Evolutionary conservation across 2,888 invertebrate genomes (phyloP).

Genomic region (Trissolcus japonicus): DNA sequence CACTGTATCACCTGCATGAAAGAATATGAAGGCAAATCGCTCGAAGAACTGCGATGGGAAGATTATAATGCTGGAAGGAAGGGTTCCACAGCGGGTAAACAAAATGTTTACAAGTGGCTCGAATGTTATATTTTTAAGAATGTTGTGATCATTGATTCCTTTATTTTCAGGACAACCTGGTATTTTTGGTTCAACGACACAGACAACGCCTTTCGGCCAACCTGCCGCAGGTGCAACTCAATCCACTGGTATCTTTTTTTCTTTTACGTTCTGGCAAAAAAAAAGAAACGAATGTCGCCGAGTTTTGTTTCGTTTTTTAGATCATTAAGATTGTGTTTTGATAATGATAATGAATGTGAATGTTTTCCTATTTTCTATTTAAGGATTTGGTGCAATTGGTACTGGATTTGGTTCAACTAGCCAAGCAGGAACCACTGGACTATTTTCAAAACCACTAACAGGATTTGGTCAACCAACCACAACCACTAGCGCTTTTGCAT

Average conservation of each 20-base stretch:
- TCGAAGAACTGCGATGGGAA: conserved; percentile 95
- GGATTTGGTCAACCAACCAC: conserved; percentile 80
- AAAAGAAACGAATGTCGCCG: background rate
- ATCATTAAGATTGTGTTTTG: background rate
- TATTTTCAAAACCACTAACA: conserved; percentile 83
- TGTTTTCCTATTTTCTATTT: conserved; percentile 20
- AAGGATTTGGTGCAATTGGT: conserved; percentile 78
- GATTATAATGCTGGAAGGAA: conserved; percentile 95
- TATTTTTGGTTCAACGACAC: conserved; percentile 77
- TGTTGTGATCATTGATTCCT: background rate
- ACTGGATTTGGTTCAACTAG: conserved; percentile 79
- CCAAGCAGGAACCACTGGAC: conserved; percentile 78
- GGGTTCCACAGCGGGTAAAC: conserved; percentile 79
- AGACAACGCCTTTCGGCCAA: conserved; percentile 77
- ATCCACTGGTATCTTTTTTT: conserved; percentile 70
- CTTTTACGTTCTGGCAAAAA: conserved; percentile 9
- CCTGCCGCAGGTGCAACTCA: conserved; percentile 71
- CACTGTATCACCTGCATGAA: conserved; percentile 99
- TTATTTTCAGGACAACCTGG: conserved; percentile 67
- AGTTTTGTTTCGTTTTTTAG: conserved; percentile 1
- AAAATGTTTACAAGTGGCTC: background rate
- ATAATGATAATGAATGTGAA: background rate
- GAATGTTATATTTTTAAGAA: background rate
- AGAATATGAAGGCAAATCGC: conserved; percentile 95
- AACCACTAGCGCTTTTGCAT: conserved; percentile 76